Conservation (phyloP, 1,140 invertebrate genomes). For the Diprion similis region DNA sequence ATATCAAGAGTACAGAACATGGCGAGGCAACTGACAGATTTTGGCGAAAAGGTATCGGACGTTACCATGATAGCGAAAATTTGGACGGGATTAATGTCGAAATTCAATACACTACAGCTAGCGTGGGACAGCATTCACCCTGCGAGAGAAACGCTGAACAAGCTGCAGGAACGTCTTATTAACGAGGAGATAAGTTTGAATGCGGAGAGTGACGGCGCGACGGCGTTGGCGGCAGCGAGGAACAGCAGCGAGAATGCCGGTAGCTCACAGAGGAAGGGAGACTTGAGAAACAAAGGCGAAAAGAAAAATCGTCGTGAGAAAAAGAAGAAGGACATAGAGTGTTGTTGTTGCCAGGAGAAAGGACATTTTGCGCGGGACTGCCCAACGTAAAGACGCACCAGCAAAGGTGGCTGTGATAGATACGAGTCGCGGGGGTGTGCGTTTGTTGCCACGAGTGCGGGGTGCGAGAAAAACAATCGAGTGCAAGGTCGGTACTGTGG, state of each 20-base stretch:
- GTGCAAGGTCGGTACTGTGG: background rate
- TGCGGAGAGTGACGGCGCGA: background rate
- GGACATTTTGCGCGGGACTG: too few species aligned
- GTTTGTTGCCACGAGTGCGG: background rate
- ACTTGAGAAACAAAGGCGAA: too few species aligned
- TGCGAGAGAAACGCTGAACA: conserved; percentile 9
- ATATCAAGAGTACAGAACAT: too few species aligned
- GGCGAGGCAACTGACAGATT: conserved; percentile 5
- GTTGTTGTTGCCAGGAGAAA: too few species aligned
- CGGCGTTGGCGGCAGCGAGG: background rate
- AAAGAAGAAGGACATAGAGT: too few species aligned
- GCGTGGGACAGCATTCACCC: conserved; percentile 15
- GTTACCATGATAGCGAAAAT: conserved; percentile 10
- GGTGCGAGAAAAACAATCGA: background rate
- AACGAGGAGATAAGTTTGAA: background rate
- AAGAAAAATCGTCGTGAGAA: too few species aligned
- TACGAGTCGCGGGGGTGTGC: background rate
- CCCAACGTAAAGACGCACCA: too few species aligned
- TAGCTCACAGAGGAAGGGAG: background rate
- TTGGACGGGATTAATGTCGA: conserved; percentile 7
- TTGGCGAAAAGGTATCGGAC: conserved; percentile 11
- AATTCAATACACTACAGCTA: conserved; percentile 11
- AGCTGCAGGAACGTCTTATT: conserved; percentile 3
- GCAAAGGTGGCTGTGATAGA: background rate
- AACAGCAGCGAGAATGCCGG: background rate